Base-by-base conservation (phyloP, 2,888 invertebrate species). In the Lasioglossum lativentre region DNA sequence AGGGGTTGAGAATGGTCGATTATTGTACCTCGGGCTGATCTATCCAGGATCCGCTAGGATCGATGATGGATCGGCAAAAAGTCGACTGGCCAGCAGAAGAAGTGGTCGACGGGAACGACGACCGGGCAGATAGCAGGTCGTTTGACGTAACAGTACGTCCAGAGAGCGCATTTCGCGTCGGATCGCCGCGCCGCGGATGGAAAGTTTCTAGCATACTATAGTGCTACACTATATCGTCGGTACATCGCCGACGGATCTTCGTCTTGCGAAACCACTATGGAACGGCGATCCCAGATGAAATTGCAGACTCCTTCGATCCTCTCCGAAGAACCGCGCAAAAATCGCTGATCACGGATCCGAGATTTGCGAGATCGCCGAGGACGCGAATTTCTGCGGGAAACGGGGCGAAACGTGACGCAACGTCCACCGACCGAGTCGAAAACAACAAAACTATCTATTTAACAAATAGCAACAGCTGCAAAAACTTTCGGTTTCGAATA, bases 71-170 rank as follows among this genome's bases (percentile, higher is more conserved):
- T 34, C 68, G 4, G 16, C 23, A 82, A 83, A 72, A 76, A 76
- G 47, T 78, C 78, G 52, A 71, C 4, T 42, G 34, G 63, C 73
- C 68, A 19, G 45, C 66, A 59, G 47, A 75, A 83, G 78, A 82
- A 85, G 56, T 75, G 73, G 76, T 71, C 66, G 80, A 72, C 70
- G 78, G 70, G 83, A 84, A 80, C 74, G 85, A 71, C 63, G 42
- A 78, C 75, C 68, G 83, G 56, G 52, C 56, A 63, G 82, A 79
- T 40, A 59, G 27, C 74, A 34, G 78, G 66, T 75, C 63, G 72
- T 38, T 74, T 86, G 76, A 86, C 86, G 86, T 82, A 86, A 86
- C 79, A 76, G 71, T 63, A 71, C 73, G 71, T 68, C 68, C 68
- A 30, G 68, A 19, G 68, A 66, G 74, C 76, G 63, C 70, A 45